Evolutionary conservation across 2,888 invertebrate species (phyloP).

Genomic region (Lobophora halterata): DNA sequence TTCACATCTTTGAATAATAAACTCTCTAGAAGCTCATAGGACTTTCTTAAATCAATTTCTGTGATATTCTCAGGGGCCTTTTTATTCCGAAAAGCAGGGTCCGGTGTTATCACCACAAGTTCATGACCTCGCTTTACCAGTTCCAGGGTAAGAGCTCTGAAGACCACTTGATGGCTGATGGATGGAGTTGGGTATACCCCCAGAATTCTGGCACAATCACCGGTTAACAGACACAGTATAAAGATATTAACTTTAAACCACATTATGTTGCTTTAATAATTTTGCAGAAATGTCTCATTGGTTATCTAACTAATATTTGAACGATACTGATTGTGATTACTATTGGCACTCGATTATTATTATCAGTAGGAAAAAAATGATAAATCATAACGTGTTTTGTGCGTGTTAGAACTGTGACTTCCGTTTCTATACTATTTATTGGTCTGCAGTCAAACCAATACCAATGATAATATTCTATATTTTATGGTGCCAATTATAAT

Average conservation of each 20-base stretch:
- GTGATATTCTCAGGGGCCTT: constrained; percentile 40
- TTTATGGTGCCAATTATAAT: too few species aligned
- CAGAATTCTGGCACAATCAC: constrained; percentile 45
- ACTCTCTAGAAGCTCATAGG: constrained; percentile 18
- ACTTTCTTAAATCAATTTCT: constrained; percentile 46
- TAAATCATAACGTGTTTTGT: too few species aligned
- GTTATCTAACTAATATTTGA: too few species aligned
- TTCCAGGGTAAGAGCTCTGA: constrained; percentile 44
- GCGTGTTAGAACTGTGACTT: too few species aligned
- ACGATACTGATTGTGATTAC: too few species aligned
- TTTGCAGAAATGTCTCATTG: too few species aligned
- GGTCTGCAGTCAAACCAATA: too few species aligned
- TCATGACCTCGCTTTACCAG: constrained; percentile 58
- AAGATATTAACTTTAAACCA: background rate
- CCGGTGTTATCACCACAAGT: constrained; percentile 50
- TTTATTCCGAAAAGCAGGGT: constrained; percentile 39
- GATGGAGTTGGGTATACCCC: constrained; percentile 49
- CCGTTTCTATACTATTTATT: too few species aligned
- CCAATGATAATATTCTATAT: too few species aligned
- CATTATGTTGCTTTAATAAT: background rate
- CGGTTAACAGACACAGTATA: constrained; percentile 1
- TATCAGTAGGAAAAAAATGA: too few species aligned
- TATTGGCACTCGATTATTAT: too few species aligned
- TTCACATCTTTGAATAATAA: background rate
- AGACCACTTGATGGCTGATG: constrained; percentile 59